Conservation (phyloP, 2,888 invertebrate genomes). For the Gari tellinella region DNA sequence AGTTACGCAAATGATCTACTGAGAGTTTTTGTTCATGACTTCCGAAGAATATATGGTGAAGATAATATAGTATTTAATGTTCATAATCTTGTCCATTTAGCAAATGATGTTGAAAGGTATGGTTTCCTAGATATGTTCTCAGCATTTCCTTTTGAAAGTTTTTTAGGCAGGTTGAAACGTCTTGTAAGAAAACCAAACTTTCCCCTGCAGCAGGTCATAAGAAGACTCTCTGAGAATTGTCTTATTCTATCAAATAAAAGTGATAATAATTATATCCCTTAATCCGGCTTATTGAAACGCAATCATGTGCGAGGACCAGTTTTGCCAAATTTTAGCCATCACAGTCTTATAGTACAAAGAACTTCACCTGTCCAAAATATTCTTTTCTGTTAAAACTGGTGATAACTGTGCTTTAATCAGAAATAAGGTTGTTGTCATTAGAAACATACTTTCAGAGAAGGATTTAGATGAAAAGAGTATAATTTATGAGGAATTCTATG, state of each 20-base stretch:
- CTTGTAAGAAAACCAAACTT: conserved; percentile 45
- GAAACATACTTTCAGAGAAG: conserved; percentile 33
- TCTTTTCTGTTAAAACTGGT: conserved; percentile 18
- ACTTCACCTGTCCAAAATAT: background rate
- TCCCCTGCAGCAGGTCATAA: conserved; percentile 50
- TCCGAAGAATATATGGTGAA: conserved; percentile 76
- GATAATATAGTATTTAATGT: conserved; percentile 80
- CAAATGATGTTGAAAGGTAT: conserved; percentile 77
- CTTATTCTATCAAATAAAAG: background rate
- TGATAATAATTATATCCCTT: background rate
- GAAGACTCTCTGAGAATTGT: conserved; percentile 45
- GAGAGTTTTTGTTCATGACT: conserved; percentile 67
- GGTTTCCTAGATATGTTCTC: conserved; percentile 78
- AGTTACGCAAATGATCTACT: conserved; percentile 65
- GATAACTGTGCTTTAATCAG: conserved; percentile 39
- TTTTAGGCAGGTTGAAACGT: conserved; percentile 57
- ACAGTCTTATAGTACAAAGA: conserved; percentile 6
- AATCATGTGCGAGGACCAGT: conserved; percentile 8
- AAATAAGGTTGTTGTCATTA: conserved; percentile 31
- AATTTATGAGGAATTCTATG: conserved; percentile 20
- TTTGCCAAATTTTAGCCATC: conserved; percentile 13
- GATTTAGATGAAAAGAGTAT: conserved; percentile 9
- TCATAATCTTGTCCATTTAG: conserved; percentile 81
- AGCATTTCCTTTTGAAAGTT: conserved; percentile 82
- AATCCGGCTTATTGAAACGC: conserved; percentile 23